Base-by-base conservation (phyloP, 2,113 vertebrate genomes). In the Tetrao urogallus region DNA sequence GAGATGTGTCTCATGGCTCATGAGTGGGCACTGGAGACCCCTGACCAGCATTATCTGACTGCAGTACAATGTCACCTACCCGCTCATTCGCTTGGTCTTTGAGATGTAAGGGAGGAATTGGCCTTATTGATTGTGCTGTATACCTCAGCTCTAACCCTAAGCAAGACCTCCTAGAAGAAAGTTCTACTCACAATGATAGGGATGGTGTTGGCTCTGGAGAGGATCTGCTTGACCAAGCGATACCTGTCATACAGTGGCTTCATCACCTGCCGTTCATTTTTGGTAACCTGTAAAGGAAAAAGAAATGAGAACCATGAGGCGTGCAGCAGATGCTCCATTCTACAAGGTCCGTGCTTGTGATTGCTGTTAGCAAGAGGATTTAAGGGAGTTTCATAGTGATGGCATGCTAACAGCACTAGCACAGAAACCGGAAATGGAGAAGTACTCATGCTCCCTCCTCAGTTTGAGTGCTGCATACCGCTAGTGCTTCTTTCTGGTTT, bases 211-310 rank as follows among this genome's bases (percentile, higher is more conserved):
- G 98, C 99, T 96, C 99, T 97, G 94, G 98, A 99, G 58, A 99
- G 98, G 96, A 99, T 99, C 98, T 99, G 99, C 94, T 99, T 99
- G 95, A 99, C 98, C 94, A 99, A 96, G 43, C 99, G 98, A 88
- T 99, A 99, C 89, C 99, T 96, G 96, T 99, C 99, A 34, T 99
- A 99, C n/a, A 99, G 95, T 0, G 99, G 99, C 82, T 99, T 99
- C 99, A 99, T 99, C 82, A 98, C 97, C 84, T 99, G 98, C 21
- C 99, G 98, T 88, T 99, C 99, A 3, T 89, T 98, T 97, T 99
- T 99, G 42, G 98, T 99, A 63, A 99, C 98, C 99, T 99, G 96
- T 11, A 95, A 85, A 83, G 54, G 11, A 69, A 84, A 52, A 80
- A 87, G 34, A 69, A 56, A 60, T 3, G 2, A 86, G 24, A 86